phyloP scores from a whole-genome alignment of 2,888 invertebrate species.

The Cephus pygmeus region DNA sequence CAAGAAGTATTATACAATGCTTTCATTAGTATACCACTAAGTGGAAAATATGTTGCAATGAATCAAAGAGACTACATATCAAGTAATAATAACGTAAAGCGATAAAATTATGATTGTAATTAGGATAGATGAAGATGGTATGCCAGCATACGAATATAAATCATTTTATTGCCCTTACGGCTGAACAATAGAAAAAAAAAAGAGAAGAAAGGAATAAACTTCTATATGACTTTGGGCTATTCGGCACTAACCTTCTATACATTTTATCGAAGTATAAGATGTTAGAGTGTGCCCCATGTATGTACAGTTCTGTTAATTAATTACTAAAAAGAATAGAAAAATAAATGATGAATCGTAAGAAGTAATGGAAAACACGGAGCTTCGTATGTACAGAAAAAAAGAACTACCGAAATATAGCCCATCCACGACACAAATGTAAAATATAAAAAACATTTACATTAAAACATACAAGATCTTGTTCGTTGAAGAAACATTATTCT shows the following conservation, averaged over 20 bases:
- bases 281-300: conserved; percentile 17
- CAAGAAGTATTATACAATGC: not conserved
- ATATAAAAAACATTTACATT: not conserved
- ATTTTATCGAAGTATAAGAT: conserved; percentile 14
- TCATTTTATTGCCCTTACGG: conserved; percentile 31
- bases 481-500: not conserved
- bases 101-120: not conserved
- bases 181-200: conserved; percentile 12
- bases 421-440: not conserved
- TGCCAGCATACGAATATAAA: conserved; percentile 28
- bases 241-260: conserved; percentile 24
- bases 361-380: not conserved
- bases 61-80: not conserved
- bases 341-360: not conserved
- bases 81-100: not conserved
- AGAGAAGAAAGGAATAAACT: conserved; percentile 6
- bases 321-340: not conserved
- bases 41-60: not conserved
- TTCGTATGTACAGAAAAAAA: not conserved
- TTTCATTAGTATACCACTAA: not conserved
- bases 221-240: conserved; percentile 40
- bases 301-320: conserved; percentile 27
- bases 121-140: not conserved
- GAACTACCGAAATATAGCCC: not conserved
- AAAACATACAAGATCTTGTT: not conserved